Evolutionary conservation across 1,140 invertebrate species (phyloP).

Genomic region (Drosophila pseudoobscura): DNA sequence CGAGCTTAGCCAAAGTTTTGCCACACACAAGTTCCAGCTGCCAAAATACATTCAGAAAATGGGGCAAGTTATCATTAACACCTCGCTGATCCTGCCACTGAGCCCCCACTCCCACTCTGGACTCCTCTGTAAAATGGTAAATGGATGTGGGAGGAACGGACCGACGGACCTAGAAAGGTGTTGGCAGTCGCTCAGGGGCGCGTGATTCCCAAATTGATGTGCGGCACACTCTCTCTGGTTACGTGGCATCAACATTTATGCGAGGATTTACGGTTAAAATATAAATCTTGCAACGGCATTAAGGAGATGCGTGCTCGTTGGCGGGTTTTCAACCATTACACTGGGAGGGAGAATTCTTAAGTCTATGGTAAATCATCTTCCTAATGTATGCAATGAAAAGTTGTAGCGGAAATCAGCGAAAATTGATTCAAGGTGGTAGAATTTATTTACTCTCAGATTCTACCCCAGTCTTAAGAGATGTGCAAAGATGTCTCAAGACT

Average conservation of each 20-base stretch:
- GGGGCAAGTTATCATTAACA: constrained; percentile 60
- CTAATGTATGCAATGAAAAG: too few species aligned
- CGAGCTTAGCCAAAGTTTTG: constrained; percentile 29
- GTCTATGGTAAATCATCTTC: too few species aligned
- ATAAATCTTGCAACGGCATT: constrained; percentile 57
- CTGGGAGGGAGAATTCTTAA: too few species aligned
- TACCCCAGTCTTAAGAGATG: too few species aligned
- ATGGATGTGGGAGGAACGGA: constrained; percentile 19
- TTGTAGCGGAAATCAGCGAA: too few species aligned
- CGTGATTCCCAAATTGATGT: constrained; percentile 55
- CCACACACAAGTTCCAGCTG: constrained; percentile 13
- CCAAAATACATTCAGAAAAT: constrained; percentile 41
- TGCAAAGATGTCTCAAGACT: too few species aligned
- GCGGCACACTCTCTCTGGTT: constrained; percentile 39
- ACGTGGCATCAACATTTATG: constrained; percentile 61
- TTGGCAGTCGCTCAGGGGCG: constrained; percentile 36
- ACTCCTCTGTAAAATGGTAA: constrained; percentile 17
- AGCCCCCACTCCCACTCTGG: not conserved
- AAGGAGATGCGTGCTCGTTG: constrained; percentile 28
- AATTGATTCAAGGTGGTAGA: too few species aligned
- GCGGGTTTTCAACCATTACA: constrained; percentile 25
- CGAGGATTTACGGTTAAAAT: constrained; percentile 58
- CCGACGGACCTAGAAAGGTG: constrained; percentile 41
- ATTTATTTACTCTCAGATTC: too few species aligned
- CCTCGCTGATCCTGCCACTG: constrained; percentile 51